Evolutionary conservation across 2,797 vertebrate genomes (phyloP).

Genomic region (Synanceia verrucosa): DNA sequence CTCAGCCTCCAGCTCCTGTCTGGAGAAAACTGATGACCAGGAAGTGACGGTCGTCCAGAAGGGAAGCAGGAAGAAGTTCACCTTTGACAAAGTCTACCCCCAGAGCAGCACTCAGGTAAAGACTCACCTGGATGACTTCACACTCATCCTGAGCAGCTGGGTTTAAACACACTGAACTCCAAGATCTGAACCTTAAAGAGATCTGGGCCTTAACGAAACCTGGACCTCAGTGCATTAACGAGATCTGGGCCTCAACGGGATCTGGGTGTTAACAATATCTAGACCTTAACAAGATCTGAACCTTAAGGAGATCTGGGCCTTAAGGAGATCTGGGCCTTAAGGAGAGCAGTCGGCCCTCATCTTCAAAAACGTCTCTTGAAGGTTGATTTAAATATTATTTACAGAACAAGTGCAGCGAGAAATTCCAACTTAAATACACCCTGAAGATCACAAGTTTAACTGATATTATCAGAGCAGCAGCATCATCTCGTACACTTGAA

Average conservation of each 20-base stretch:
- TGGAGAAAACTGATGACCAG: constrained; percentile 65
- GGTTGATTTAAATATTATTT: background rate
- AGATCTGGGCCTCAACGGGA: background rate
- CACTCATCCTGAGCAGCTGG: too few relatives aligned
- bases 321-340: background rate
- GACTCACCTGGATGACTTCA: background rate
- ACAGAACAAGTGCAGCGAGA: background rate
- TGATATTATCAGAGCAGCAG: too few relatives aligned
- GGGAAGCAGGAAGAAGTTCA: constrained; percentile 70
- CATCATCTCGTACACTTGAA: too few relatives aligned
- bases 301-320: background rate
- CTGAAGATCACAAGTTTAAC: background rate
- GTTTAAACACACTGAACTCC: too few relatives aligned
- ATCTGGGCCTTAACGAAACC: too few relatives aligned
- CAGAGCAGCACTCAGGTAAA: constrained; percentile 74
- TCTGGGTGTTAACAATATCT: background rate
- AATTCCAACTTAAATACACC: background rate
- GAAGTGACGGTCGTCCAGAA: constrained; percentile 65
- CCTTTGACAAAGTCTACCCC: constrained; percentile 74
- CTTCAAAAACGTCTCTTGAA: background rate
- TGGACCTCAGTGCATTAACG: too few relatives aligned
- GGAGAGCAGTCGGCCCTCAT: background rate
- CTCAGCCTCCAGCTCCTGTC: constrained; percentile 27
- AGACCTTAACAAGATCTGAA: background rate
- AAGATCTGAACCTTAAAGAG: background rate